Percentiles rank a stretch among this genome's conserved stretches.
phyloP scores from a whole-genome alignment of 2,113 vertebrate genomes.

The Anguilla rostrata region DNA sequence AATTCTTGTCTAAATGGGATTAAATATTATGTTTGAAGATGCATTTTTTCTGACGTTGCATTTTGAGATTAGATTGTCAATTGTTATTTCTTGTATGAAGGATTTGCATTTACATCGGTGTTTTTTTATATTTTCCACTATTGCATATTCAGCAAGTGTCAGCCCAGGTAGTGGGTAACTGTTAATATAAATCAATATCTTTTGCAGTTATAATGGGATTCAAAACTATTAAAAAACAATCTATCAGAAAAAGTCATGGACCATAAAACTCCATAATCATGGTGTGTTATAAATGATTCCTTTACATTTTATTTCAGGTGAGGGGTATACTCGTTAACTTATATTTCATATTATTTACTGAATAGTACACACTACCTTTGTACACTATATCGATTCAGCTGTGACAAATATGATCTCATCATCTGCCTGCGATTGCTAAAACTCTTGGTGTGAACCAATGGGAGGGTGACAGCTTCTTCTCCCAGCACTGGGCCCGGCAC shows the following conservation, averaged over 20 bases:
- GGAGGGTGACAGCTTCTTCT: not conserved
- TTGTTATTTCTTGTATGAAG: not conserved
- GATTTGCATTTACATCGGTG: not conserved
- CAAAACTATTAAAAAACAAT: not conserved
- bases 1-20: not conserved
- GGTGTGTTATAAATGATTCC: not conserved
- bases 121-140: not conserved
- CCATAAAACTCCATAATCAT: not conserved
- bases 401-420: not conserved
- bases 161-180: not conserved
- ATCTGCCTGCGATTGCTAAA: not conserved
- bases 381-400: not conserved
- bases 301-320: not conserved
- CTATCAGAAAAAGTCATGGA: not conserved
- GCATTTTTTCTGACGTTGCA: not conserved
- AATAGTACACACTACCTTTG: not conserved
- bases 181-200: not conserved
- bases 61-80: not conserved
- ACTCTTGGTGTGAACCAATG: not conserved
- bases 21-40: not conserved
- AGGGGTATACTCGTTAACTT: not conserved
- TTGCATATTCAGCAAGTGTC: not conserved
- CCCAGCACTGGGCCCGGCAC: not conserved
- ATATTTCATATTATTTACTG: too few relatives aligned
- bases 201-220: not conserved